Conservation (phyloP, 2,113 vertebrate genomes). For the Campylomormyrus tamandua region DNA sequence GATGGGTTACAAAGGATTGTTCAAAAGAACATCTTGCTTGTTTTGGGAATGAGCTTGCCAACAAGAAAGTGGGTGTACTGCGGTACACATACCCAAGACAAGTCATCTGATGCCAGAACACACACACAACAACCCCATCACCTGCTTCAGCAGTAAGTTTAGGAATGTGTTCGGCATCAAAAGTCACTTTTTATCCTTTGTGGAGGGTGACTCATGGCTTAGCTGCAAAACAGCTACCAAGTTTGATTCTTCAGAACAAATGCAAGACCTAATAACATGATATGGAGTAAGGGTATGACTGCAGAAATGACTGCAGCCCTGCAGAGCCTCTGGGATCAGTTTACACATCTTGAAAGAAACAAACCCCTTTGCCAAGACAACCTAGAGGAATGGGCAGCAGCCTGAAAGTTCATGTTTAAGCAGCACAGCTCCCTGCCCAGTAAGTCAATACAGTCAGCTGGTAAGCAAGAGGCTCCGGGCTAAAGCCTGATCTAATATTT, state of each 20-base stretch:
- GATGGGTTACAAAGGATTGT: neutral
- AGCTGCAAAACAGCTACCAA: neutral
- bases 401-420: neutral
- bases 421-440: neutral
- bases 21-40: neutral
- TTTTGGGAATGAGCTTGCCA: neutral
- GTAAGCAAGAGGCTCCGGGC: neutral
- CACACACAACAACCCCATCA: neutral
- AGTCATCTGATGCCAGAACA: neutral
- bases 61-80: neutral
- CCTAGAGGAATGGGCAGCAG: neutral
- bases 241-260: neutral
- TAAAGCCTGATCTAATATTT: slow-evolving; percentile 3
- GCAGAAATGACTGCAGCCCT: neutral
- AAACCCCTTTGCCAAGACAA: neutral
- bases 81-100: neutral
- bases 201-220: neutral
- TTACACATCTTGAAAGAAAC: neutral
- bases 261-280: neutral
- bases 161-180: neutral
- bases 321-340: neutral
- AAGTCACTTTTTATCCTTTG: neutral
- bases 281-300: neutral
- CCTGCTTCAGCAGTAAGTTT: neutral
- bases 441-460: slow-evolving; percentile 6